Percentiles rank a stretch among this genome's conserved stretches.
Evolutionary conservation across 2,113 vertebrate species (phyloP).

Genomic region (Odontesthes bonariensis): DNA sequence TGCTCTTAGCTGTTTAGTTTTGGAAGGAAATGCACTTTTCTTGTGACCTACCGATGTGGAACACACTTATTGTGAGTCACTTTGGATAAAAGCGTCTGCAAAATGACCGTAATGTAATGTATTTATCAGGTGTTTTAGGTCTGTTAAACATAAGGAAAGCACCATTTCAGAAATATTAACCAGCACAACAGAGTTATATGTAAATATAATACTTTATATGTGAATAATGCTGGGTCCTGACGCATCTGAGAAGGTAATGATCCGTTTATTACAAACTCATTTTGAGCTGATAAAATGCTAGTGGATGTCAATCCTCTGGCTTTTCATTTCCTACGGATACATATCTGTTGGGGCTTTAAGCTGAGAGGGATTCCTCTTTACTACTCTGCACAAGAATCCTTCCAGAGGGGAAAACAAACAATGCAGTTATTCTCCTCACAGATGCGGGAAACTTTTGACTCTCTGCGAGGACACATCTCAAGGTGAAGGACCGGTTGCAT

Average conservation of each 20-base stretch:
- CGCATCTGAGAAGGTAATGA: background rate
- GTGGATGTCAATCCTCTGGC: constrained; percentile 3
- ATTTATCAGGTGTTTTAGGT: too few relatives aligned
- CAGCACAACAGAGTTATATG: background rate
- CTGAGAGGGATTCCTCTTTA: constrained; percentile 6
- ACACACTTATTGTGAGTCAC: too few relatives aligned
- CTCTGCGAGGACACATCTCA: constrained; percentile 54
- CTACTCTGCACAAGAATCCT: constrained; percentile 4
- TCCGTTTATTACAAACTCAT: background rate
- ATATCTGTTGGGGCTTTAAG: constrained; percentile 10
- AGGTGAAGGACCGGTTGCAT: constrained; percentile 50
- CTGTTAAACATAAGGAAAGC: background rate
- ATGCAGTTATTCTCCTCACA: constrained; percentile 40
- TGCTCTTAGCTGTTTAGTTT: too few relatives aligned
- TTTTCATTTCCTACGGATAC: background rate
- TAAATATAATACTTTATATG: too few relatives aligned
- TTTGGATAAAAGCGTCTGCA: too few relatives aligned
- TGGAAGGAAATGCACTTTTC: too few relatives aligned
- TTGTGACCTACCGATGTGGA: too few relatives aligned
- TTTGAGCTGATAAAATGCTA: constrained; percentile 5
- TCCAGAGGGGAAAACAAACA: background rate
- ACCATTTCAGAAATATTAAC: constrained; percentile 6
- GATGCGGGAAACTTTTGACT: constrained; percentile 38
- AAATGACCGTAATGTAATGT: too few relatives aligned
- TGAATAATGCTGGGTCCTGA: background rate